These are phyloP conservation scores for Seriola aureovittata DNA, from an alignment of 2,113 vertebrate genomes.

Conservation along the genomic window DNA sequence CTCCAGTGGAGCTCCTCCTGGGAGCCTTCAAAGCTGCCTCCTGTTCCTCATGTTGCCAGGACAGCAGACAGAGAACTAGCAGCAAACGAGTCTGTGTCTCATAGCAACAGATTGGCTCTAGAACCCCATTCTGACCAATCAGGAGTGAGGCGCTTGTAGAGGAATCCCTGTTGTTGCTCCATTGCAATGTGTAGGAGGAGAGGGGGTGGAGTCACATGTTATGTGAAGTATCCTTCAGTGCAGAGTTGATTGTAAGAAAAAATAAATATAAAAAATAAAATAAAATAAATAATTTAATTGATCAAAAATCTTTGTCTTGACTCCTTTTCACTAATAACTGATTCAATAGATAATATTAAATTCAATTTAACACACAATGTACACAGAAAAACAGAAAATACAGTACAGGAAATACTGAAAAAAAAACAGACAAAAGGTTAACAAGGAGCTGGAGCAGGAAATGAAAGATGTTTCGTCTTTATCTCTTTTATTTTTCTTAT, in stretches of 20 bases:
- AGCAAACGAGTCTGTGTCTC: slow-evolving; percentile 66
- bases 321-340: too few relatives aligned
- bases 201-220: slow-evolving; percentile 40
- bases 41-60: slow-evolving; percentile 74
- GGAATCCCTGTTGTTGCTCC: slow-evolving; percentile 64
- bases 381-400: too few relatives aligned
- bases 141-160: slow-evolving; percentile 35
- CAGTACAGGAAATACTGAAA: too few relatives aligned
- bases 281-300: neutral
- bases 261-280: neutral
- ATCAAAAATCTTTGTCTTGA: too few relatives aligned
- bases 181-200: slow-evolving; percentile 48
- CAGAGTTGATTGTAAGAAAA: neutral
- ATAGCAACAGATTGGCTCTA: slow-evolving; percentile 78
- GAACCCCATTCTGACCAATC: slow-evolving; percentile 70
- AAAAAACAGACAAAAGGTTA: too few relatives aligned
- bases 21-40: slow-evolving; percentile 72
- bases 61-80: slow-evolving; percentile 76
- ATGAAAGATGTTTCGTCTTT: too few relatives aligned
- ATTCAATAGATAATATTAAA: too few relatives aligned
- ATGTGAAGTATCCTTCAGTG: slow-evolving; percentile 52
- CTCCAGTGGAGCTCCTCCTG: slow-evolving; percentile 56
- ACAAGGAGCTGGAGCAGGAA: too few relatives aligned
- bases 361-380: too few relatives aligned
- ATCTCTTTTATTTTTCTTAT: neutral